Conservation (phyloP, 64 coral and sea anemone genomes). For the Trachythela sp. region DNA sequence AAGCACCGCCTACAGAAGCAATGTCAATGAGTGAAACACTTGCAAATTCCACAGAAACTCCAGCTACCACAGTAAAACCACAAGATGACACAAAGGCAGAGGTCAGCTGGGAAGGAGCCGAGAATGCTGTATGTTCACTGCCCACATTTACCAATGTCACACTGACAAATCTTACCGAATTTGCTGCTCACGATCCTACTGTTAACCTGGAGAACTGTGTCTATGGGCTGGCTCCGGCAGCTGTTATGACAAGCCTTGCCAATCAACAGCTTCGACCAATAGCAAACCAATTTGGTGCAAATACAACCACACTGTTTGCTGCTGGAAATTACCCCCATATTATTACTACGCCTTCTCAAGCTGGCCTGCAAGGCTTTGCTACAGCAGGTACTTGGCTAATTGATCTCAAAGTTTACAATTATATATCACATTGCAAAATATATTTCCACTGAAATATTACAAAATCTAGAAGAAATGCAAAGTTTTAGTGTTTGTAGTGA, state of each 20-base stretch:
- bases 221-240: not conserved
- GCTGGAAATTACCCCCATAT: constrained; percentile 14
- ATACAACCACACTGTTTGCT: constrained; percentile 4
- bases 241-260: not conserved
- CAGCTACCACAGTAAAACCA: not conserved
- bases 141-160: not conserved
- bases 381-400: not conserved
- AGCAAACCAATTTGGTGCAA: constrained; percentile 16
- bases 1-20: not conserved
- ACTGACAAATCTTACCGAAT: constrained; percentile 5
- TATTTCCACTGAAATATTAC: no score
- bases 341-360: not conserved
- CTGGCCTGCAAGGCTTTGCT: not conserved
- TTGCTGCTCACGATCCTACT: not conserved
- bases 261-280: constrained; percentile 5
- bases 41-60: not conserved
- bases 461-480: no score
- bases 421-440: no score
- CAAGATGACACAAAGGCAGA: not conserved
- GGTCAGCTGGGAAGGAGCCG: not conserved
- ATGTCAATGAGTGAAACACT: not conserved
- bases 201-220: constrained; percentile 26
- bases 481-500: no score
- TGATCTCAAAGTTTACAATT: no score
- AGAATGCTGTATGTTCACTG: not conserved